Evolutionary conservation across 2,888 invertebrate genomes (phyloP).

Genomic region (Enchytraeus crypticus): DNA sequence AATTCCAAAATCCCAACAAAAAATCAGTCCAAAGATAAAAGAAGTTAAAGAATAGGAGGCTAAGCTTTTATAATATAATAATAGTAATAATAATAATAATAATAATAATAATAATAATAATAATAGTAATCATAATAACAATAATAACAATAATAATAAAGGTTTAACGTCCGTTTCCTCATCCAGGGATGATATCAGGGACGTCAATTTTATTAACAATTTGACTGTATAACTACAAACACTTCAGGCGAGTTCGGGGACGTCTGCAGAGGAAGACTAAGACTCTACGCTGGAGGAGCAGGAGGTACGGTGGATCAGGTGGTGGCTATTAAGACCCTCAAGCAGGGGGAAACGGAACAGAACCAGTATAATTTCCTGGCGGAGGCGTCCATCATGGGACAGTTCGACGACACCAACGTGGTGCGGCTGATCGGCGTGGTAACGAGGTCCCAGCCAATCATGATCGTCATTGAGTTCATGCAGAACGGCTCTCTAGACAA

Average conservation of each 20-base stretch:
- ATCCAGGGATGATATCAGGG: too few species aligned
- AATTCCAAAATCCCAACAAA: too few species aligned
- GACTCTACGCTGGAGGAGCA: too few species aligned
- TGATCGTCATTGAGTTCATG: constrained; percentile 99
- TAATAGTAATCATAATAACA: too few species aligned
- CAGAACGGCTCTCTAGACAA: constrained; percentile 96
- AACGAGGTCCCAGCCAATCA: constrained; percentile 85
- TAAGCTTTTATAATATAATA: neutral
- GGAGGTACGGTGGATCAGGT: constrained; percentile 51
- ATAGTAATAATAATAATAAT: neutral
- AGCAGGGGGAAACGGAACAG: constrained; percentile 78
- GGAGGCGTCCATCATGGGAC: constrained; percentile 99
- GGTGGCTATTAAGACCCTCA: constrained; percentile 89
- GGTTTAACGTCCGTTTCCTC: too few species aligned
- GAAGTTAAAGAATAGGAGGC: too few species aligned
- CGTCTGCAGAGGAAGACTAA: constrained; percentile 89
- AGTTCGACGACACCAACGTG: constrained; percentile 98
- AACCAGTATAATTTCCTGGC: constrained; percentile 94
- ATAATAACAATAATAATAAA: too few species aligned
- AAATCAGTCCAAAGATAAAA: too few species aligned
- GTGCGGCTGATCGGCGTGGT: constrained; percentile 97
- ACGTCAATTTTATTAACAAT: neutral
- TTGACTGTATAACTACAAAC: too few species aligned
- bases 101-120: neutral
- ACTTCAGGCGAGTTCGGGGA: constrained; percentile 92